Evolutionary conservation across 2,888 invertebrate genomes (phyloP).

Genomic region (Cepaea hortensis): DNA sequence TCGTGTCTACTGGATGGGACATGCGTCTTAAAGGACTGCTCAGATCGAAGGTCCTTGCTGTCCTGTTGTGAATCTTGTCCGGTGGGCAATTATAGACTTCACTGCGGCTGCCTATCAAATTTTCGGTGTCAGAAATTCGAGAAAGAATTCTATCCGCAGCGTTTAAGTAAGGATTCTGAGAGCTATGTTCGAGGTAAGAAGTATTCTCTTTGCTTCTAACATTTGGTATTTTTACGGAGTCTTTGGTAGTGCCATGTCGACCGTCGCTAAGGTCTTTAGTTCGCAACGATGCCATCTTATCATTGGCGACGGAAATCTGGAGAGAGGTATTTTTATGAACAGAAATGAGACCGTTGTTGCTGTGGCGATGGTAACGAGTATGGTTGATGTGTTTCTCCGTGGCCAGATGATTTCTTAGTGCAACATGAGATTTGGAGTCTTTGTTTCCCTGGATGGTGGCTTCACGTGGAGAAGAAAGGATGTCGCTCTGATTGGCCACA

Average conservation of each 20-base stretch:
- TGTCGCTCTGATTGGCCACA: not conserved
- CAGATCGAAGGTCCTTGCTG: not conserved
- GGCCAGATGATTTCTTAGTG: not conserved
- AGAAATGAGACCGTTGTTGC: not conserved
- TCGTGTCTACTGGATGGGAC: constrained; percentile 21
- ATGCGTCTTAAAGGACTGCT: constrained; percentile 33
- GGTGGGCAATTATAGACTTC: not conserved
- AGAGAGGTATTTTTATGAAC: not conserved
- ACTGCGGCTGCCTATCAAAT: not conserved
- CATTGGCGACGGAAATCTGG: not conserved
- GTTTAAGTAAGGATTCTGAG: constrained; percentile 24
- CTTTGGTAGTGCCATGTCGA: not conserved
- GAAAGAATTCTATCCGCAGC: constrained; percentile 34
- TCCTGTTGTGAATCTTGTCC: not conserved
- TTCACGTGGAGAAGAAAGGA: not conserved
- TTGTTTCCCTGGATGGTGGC: not conserved
- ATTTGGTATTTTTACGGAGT: not conserved
- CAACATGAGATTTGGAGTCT: not conserved
- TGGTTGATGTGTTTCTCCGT: constrained; percentile 15
- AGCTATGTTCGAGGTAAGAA: not conserved
- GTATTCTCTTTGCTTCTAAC: not conserved
- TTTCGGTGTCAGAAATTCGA: constrained; percentile 30
- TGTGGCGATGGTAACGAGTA: not conserved
- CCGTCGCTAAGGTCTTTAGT: not conserved
- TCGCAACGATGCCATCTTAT: not conserved